Conservation (phyloP, 2,797 vertebrate genomes). For the Nyctibius grandis region DNA sequence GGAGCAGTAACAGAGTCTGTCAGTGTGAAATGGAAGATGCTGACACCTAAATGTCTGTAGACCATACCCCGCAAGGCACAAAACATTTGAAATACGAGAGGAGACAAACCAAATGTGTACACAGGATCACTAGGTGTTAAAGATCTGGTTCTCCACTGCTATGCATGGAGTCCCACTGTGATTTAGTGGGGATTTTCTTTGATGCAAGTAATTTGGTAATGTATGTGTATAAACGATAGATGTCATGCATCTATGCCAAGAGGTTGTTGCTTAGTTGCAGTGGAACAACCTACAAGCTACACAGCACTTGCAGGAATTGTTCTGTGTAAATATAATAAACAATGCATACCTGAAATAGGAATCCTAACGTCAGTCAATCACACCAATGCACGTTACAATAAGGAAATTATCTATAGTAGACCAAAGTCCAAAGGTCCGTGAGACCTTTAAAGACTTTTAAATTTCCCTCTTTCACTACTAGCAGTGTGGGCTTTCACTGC, state of each 20-base stretch:
- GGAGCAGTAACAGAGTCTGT: not conserved
- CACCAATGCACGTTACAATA: not conserved
- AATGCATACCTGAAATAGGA: not conserved
- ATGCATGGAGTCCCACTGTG: not conserved
- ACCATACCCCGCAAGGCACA: not conserved
- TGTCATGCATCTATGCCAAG: not conserved
- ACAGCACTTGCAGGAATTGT: not conserved
- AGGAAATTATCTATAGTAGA: not conserved
- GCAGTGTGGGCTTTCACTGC: not conserved
- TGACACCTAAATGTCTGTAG: not conserved
- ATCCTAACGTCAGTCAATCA: not conserved
- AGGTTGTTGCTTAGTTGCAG: not conserved
- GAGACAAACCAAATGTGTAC: not conserved
- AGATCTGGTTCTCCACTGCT: not conserved
- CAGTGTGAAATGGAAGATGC: not conserved
- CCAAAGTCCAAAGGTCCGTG: not conserved
- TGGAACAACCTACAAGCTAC: not conserved
- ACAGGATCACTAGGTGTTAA: not conserved
- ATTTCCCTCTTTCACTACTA: rapidly evolving
- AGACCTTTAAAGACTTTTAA: not conserved
- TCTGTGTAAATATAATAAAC: not conserved
- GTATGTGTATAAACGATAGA: not conserved
- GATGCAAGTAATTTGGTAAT: not conserved
- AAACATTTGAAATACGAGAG: not conserved
- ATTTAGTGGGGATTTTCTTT: not conserved